A percentile compares a stretch with the other conserved stretches of the same genome.
Evolutionary conservation across 1,140 invertebrate species (phyloP).

Genomic region (Prorops nasuta): DNA sequence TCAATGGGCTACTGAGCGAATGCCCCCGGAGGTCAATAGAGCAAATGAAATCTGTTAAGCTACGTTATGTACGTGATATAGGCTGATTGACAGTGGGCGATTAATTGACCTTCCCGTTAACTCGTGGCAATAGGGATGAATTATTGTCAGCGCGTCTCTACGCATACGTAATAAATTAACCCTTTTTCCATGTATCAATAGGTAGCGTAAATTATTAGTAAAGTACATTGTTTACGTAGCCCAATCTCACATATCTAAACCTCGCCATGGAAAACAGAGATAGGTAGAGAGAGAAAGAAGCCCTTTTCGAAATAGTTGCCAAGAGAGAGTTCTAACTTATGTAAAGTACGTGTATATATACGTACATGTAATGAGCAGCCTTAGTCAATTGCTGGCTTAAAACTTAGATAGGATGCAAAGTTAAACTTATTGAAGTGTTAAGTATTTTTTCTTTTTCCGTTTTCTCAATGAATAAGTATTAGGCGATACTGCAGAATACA

Average conservation of each 20-base stretch:
- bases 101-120: constrained; percentile 50
- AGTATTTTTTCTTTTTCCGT: too few species aligned
- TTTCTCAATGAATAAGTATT: too few species aligned
- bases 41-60: constrained; percentile 50
- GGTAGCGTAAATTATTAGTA: constrained; percentile 6
- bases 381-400: constrained; percentile 20
- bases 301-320: too few species aligned
- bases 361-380: constrained; percentile 5
- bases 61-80: constrained; percentile 27
- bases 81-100: constrained; percentile 52
- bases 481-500: too few species aligned
- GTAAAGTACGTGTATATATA: too few species aligned
- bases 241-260: too few species aligned
- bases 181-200: constrained; percentile 25
- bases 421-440: constrained; percentile 28
- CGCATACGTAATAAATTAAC: constrained; percentile 46
- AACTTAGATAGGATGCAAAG: constrained; percentile 21
- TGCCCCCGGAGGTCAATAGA: constrained; percentile 42
- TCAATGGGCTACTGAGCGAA: constrained; percentile 21
- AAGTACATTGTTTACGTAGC: too few species aligned
- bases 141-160: constrained; percentile 42
- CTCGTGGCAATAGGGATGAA: constrained; percentile 48
- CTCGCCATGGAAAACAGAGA: too few species aligned
- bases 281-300: too few species aligned
- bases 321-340: too few species aligned